Evolutionary conservation across 2,797 vertebrate genomes (phyloP).

Genomic region (Chromobotia macracanthus): DNA sequence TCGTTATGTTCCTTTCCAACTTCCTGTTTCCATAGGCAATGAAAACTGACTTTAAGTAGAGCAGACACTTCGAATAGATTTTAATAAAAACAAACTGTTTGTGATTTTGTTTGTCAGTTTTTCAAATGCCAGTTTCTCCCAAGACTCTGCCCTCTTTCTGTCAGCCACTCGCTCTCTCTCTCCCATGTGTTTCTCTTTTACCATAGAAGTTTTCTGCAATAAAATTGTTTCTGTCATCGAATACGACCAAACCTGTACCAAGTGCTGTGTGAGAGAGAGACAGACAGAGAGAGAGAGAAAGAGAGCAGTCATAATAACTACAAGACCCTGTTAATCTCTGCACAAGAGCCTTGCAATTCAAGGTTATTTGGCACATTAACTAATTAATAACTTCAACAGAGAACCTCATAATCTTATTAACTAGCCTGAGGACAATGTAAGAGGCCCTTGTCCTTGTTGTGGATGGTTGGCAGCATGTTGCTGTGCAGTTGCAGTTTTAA

Average conservation of each 20-base stretch:
- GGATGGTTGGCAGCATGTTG: not conserved
- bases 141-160: slow-evolving; percentile 6
- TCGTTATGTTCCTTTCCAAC: not conserved
- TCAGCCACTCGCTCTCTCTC: not conserved
- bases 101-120: slow-evolving; percentile 17
- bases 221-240: slow-evolving; percentile 45
- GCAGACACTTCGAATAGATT: not conserved
- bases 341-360: slow-evolving; percentile 27
- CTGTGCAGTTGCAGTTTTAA: not conserved
- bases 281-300: not conserved
- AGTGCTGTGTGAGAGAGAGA: slow-evolving; percentile 5
- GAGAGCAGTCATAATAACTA: not conserved
- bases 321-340: slow-evolving; percentile 48
- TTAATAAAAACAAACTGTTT: slow-evolving; percentile 5
- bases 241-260: slow-evolving; percentile 10
- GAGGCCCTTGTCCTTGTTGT: not conserved
- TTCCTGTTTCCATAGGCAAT: not conserved
- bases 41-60: not conserved
- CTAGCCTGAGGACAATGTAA: no score
- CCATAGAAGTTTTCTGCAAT: slow-evolving; percentile 1
- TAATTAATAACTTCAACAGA: slow-evolving; percentile 4
- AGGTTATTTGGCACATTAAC: slow-evolving; percentile 20
- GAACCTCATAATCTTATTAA: slow-evolving; percentile 1
- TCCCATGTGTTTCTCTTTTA: slow-evolving; percentile 9
- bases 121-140: slow-evolving; percentile 43